Base-by-base conservation (phyloP, 2,888 invertebrate species). In the Norana najaformis region DNA sequence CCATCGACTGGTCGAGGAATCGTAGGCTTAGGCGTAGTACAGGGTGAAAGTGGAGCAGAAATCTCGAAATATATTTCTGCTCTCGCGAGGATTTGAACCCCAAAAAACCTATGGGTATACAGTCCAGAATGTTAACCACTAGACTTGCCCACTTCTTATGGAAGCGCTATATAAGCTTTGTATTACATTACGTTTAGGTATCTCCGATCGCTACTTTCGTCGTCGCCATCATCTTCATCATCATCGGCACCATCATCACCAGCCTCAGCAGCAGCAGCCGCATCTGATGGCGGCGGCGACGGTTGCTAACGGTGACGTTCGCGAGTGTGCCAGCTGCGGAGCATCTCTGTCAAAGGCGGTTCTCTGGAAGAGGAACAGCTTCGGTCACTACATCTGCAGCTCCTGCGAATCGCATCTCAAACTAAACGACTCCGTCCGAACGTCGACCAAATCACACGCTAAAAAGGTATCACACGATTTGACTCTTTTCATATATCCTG, bases 311-410 rank as follows among this genome's bases (percentile, higher is more conserved):
- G 69, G 69, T 69, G 69, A 8, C 69, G 69, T n/a, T 69, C 69
- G 69, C 13, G 69, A 69, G 11, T 69, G 69, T n/a, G 69, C 69
- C 69, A 69, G 69, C 69, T 69, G 69, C n/a, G 69, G 69, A n/a
- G 30, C 69, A 69, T 69, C 69, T 30, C 69, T 69, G n/a, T 69
- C n/a, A 8, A 69, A 69, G 69, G n/a, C 69, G 4, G 11, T 69
- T 30, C 69, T 69, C 30, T 8, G 69, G 69, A 69, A n/a, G 69
- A 69, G 69, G 69, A 69, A 69, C 69, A 69, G 69, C 69, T 69
- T 69, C 69, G 69, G 69, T 69, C 69, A 69, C 69, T 69, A 69
- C 69, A n/a, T 69, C 69, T 69, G 69, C 69, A 16, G 69, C 69
- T 69, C 69, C 30, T 69, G 69, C 69, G 69, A 69, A 69, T 69